phyloP scores from a whole-genome alignment of 1,140 invertebrate genomes.

The Uloborus diversus region DNA sequence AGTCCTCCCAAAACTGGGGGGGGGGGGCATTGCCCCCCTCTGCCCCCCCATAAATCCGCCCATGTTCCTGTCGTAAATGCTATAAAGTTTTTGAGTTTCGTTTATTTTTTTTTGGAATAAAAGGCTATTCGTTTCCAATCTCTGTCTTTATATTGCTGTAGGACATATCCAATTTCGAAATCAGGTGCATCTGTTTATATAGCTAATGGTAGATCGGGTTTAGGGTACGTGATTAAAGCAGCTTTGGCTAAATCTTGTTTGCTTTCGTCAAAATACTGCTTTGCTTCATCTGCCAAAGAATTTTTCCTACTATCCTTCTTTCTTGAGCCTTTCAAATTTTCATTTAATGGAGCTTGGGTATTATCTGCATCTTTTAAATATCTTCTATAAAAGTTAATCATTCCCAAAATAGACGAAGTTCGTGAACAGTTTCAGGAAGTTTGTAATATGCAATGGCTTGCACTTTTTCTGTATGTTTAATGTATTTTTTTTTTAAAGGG shows the following conservation, averaged over 20 bases:
- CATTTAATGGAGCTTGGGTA: not conserved
- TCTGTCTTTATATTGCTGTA: constrained; percentile 27
- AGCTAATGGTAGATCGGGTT: constrained; percentile 13
- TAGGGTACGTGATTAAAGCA: constrained; percentile 32
- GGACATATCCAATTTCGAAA: constrained; percentile 33
- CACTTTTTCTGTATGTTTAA: not conserved
- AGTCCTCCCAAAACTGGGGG: too few relatives aligned
- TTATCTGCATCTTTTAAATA: constrained; percentile 3
- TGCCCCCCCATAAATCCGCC: too few relatives aligned
- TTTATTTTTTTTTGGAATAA: constrained; percentile 47
- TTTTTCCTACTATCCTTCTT: too few relatives aligned
- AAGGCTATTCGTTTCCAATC: constrained; percentile 53
- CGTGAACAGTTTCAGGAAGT: not conserved
- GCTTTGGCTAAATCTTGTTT: constrained; percentile 62
- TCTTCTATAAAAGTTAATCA: not conserved
- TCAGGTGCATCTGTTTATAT: constrained; percentile 52
- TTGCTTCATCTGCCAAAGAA: constrained; percentile 53
- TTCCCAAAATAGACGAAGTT: not conserved
- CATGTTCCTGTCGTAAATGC: too few relatives aligned
- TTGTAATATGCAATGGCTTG: not conserved
- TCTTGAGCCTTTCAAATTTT: not conserved
- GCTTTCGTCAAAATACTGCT: constrained; percentile 63
- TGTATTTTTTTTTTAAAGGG: not conserved
- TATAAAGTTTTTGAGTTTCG: too few relatives aligned
- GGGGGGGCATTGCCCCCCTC: too few relatives aligned